Evolutionary conservation across 2,797 vertebrate genomes (phyloP), one percentile per base, ranked within the genome.

Genomic region (Passerculus sandwichensis): DNA sequence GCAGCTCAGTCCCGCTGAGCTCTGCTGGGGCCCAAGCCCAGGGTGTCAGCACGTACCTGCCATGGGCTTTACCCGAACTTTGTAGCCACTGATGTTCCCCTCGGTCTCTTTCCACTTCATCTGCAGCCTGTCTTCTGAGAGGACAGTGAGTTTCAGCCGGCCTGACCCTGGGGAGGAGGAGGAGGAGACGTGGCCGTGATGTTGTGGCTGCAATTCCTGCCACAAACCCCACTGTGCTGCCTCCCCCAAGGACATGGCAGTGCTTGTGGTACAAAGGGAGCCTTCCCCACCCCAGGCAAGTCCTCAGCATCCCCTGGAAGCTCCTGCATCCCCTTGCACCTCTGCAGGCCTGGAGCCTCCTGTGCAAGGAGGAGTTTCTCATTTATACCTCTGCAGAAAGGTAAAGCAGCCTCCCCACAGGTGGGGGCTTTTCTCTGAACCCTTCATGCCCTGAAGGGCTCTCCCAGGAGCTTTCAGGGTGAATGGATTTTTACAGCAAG

Each of bases 81-180:
- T 99, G 97, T 99, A 99, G 66, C 99, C 98, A 13, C 97, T 98
- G 89, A 98, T 93, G 4, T 96, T 98, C 22, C 98, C 98, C 38
- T 99, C 99, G 0, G 98, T 97, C 89, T 98, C 99, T 88, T 98
- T 99, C 99, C 99, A 99, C 92, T 99, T 99, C 98, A 99, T 99
- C 95, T 99, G 99, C 44, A 99, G 98, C 65, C 98, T 97, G 97
- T 99, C 99, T 97, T 99, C 99, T 0, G 99, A 98, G 32, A 99
- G 97, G 45, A 99, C 99, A 0, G 98, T 98, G 89, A 99, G 98
- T 76, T 98, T 98, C 62, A 99, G 98, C 64, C 79, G 96, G 40
- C 97, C 81, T 6, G 96, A 95, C 51, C 60, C 98, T 98, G 85
- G 38, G 38, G 38, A 10, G 42, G 42, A 42, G 42, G 42, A 92